Percentiles rank a stretch among this genome's conserved stretches.
Evolutionary conservation across 2,113 vertebrate genomes (phyloP).

Genomic region (Natator depressus): DNA sequence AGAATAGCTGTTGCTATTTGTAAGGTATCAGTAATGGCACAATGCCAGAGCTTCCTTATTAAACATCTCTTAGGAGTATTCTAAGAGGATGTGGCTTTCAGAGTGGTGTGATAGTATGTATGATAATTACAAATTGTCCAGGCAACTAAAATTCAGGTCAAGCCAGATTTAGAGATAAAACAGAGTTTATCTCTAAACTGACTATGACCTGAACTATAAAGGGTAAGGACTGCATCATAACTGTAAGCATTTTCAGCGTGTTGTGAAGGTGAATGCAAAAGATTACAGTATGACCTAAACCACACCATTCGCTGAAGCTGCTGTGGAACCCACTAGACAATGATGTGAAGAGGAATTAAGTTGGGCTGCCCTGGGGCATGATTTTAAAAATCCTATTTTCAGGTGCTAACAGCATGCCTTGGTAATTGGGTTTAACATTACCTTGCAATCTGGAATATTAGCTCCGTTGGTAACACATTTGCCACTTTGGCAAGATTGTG

Average conservation of each 20-base stretch:
- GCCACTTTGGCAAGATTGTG: background rate
- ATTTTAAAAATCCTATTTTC: background rate
- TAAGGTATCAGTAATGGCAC: background rate
- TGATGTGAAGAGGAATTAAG: background rate
- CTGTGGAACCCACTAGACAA: background rate
- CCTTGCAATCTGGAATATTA: background rate
- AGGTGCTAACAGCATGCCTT: background rate
- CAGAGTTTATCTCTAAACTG: background rate
- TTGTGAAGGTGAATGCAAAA: background rate
- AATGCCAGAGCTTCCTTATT: background rate
- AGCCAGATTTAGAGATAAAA: background rate
- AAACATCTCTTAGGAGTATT: background rate
- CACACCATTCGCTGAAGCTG: background rate
- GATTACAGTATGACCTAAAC: background rate
- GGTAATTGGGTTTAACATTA: background rate
- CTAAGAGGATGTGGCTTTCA: background rate
- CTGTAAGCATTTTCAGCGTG: background rate
- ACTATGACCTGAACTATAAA: background rate
- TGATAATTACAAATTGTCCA: background rate
- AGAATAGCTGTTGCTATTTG: background rate
- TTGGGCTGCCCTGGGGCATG: rapidly evolving
- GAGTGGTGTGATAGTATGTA: background rate
- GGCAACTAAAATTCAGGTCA: background rate
- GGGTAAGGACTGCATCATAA: background rate
- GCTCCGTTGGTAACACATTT: background rate